phyloP scores from a whole-genome alignment of 2,113 vertebrate genomes.

The Zosterops japonicus region DNA sequence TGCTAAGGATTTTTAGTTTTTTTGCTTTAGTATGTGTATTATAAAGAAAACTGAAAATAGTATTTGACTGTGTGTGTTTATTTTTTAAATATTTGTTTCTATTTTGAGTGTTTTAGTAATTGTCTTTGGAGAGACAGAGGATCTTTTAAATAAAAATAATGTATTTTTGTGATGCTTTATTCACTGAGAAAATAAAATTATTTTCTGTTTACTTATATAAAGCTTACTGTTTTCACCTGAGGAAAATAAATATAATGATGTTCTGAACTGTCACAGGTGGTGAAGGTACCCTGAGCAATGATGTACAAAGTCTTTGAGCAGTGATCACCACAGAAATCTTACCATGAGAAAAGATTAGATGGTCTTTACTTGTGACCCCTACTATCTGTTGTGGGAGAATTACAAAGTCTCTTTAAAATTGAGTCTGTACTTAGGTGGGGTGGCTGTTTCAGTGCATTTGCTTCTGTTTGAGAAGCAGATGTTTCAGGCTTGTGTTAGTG shows the following conservation, averaged over 20 bases:
- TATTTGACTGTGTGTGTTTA: background rate
- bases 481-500: background rate
- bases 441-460: background rate
- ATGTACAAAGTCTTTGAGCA: background rate
- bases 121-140: background rate
- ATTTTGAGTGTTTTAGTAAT: background rate
- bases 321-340: background rate
- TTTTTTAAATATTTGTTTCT: background rate
- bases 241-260: slow-evolving; percentile 40
- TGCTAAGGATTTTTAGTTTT: background rate
- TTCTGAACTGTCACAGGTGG: background rate
- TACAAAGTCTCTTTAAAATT: background rate
- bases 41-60: background rate
- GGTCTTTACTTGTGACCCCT: background rate
- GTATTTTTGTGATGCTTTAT: background rate
- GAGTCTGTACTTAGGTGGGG: background rate
- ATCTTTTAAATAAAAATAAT: background rate
- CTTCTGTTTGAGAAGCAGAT: background rate
- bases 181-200: background rate
- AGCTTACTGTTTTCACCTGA: background rate
- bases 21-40: background rate
- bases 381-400: background rate
- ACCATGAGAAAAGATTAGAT: background rate
- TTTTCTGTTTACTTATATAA: background rate
- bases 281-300: background rate